Percentiles rank a stretch among this genome's conserved stretches.
Evolutionary conservation across 1,140 invertebrate genomes (phyloP).

Genomic region (Drosophila gunungcola): DNA sequence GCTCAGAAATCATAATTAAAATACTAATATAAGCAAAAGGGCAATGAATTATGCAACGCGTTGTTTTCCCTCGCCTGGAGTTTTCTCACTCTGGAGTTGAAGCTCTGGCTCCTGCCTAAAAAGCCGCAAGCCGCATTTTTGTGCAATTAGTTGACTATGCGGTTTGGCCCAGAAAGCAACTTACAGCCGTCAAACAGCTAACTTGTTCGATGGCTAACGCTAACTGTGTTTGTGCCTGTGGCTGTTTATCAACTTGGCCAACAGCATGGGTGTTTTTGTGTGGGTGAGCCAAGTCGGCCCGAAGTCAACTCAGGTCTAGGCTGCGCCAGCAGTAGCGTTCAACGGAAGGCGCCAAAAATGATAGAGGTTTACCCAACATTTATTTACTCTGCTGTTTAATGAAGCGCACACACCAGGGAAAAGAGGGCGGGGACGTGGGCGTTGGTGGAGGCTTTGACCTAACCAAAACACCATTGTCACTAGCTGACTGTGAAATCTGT

Average conservation of each 20-base stretch:
- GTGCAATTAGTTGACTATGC: conserved; percentile 77
- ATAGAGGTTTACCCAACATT: conserved; percentile 44
- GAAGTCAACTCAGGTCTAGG: conserved; percentile 17
- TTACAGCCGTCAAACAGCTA: conserved; percentile 60
- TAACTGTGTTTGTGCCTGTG: conserved; percentile 24
- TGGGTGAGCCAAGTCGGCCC: conserved; percentile 41
- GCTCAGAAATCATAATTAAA: conserved; percentile 39
- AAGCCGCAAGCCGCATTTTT: conserved; percentile 66
- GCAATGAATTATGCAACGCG: conserved; percentile 70
- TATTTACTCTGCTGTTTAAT: conserved; percentile 63
- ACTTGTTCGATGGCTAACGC: conserved; percentile 53
- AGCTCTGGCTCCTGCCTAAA: conserved; percentile 14
- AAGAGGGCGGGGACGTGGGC: conserved; percentile 37
- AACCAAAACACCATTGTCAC: conserved; percentile 66
- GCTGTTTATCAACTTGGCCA: conserved; percentile 40
- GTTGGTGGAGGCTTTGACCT: conserved; percentile 38
- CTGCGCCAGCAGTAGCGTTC: conserved; percentile 27
- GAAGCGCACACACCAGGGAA: conserved; percentile 43
- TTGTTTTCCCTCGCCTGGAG: conserved; percentile 27
- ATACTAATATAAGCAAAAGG: conserved; percentile 59
- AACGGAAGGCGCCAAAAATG: conserved; percentile 70
- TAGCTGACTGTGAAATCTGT: conserved; percentile 40
- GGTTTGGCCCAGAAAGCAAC: conserved; percentile 77
- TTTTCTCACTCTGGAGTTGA: conserved; percentile 47
- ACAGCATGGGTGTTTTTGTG: conserved; percentile 41